Percentiles rank a stretch among this genome's conserved stretches.
phyloP scores from a whole-genome alignment of 2,888 invertebrate species.

The Chrysolina oricalcia region DNA sequence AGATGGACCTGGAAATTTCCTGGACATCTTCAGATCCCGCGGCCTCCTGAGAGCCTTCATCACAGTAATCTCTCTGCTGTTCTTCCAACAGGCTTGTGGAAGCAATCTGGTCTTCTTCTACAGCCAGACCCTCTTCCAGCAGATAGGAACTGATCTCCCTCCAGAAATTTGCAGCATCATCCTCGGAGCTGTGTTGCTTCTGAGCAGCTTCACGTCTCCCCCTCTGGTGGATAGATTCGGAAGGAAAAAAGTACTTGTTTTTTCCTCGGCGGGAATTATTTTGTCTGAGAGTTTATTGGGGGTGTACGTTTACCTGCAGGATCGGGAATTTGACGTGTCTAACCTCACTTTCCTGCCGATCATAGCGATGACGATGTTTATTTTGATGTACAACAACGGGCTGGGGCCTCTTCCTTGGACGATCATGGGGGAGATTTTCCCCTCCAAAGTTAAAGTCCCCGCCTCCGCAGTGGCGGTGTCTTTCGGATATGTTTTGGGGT shows the following conservation, averaged over 20 bases:
- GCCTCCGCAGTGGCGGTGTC: conserved; percentile 73
- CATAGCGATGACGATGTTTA: conserved; percentile 80
- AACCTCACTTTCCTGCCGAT: conserved; percentile 81
- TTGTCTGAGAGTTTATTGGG: conserved; percentile 73
- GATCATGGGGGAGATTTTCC: conserved; percentile 87
- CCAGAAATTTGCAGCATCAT: conserved; percentile 82
- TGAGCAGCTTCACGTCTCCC: conserved; percentile 84
- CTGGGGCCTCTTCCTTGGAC: conserved; percentile 88
- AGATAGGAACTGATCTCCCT: conserved; percentile 76
- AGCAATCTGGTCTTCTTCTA: conserved; percentile 88
- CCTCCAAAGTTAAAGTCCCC: conserved; percentile 79
- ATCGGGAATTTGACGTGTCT: conserved; percentile 44
- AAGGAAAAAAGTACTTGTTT: conserved; percentile 80
- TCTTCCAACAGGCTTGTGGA: conserved; percentile 89
- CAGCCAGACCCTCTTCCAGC: conserved; percentile 80
- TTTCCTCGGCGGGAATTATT: conserved; percentile 80
- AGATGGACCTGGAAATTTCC: conserved; percentile 26
- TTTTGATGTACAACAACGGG: conserved; percentile 80
- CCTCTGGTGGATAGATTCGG: conserved; percentile 85
- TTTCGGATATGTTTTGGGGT: conserved; percentile 48
- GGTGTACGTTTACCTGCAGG: conserved; percentile 52
- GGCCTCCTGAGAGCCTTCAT: conserved; percentile 85
- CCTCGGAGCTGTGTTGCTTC: conserved; percentile 83
- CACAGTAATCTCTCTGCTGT: conserved; percentile 80
- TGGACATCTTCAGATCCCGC: conserved; percentile 62